Evolutionary conservation across 2,113 vertebrate genomes (phyloP).

Genomic region (Haemorhous mexicanus): DNA sequence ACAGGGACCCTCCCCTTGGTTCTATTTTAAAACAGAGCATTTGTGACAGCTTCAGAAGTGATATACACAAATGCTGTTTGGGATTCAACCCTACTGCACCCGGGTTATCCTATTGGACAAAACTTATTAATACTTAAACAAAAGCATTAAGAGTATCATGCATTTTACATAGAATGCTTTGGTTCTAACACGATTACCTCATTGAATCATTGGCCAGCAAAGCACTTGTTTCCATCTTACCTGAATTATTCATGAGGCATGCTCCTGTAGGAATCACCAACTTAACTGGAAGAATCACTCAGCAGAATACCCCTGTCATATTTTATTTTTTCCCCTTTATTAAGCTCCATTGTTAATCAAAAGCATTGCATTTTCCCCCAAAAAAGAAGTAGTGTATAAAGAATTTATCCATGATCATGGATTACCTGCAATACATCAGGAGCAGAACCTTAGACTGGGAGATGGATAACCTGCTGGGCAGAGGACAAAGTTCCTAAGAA

Average conservation of each 20-base stretch:
- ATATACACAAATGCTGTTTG: slow-evolving; percentile 8
- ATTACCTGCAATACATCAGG: neutral
- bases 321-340: slow-evolving; percentile 49
- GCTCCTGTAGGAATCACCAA: slow-evolving; percentile 58
- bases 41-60: slow-evolving; percentile 53
- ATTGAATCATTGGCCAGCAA: slow-evolving; percentile 42
- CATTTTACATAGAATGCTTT: slow-evolving; percentile 73
- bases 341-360: slow-evolving; percentile 37
- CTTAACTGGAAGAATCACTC: slow-evolving; percentile 55
- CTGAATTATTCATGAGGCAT: slow-evolving; percentile 66
- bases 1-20: neutral
- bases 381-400: slow-evolving; percentile 15
- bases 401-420: neutral
- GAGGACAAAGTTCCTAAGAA: neutral
- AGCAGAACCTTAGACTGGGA: neutral
- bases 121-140: slow-evolving; percentile 73
- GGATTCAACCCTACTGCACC: slow-evolving; percentile 18
- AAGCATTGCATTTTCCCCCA: neutral
- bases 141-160: slow-evolving; percentile 68
- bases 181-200: slow-evolving; percentile 60
- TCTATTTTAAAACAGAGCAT: slow-evolving; percentile 29
- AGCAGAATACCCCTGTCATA: slow-evolving; percentile 42
- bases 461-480: neutral
- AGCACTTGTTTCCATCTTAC: slow-evolving; percentile 28
- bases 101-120: slow-evolving; percentile 23